Evolutionary conservation across 2,113 vertebrate species (phyloP), one percentile per base, ranked within the genome.

Genomic region (Pseudonaja textilis): DNA sequence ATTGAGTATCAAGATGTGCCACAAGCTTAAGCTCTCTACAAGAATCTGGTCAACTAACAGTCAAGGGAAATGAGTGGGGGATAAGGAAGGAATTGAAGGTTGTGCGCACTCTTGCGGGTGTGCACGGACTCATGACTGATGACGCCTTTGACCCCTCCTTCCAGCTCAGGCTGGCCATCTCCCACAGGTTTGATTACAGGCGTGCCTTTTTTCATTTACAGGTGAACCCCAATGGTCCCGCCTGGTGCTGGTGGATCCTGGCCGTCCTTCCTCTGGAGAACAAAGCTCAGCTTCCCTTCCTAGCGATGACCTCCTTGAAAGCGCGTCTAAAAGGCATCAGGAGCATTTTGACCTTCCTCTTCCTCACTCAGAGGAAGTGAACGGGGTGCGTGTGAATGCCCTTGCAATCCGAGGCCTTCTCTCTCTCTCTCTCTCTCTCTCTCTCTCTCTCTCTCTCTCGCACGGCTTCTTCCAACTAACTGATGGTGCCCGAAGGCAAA

Each of bases 211-310:
- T 69, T 61, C 26, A 81, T 92, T 92, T 97, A 69, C 95, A 98
- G 98, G 93, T 96, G 25, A 98, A 96, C 87, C 98, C 98, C 0
- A 97, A 98, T 0, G 98, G 98, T 10, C 98, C 98, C 23, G 97
- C 98, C 47, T 98, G 98, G 98, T 98, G 98, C 95, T 98, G 98
- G 98, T 98, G 98, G 98, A 96, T 96, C 12, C 94, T 98, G 6
- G 98, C 98, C 4, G 98, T 98, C 88, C 97, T 98, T 55, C 98
- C 98, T 1, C 93, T 98, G 18, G 98, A 98, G 96, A 98, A 96
- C 94, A 96, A 97, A 95, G 98, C 98, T 89, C 98, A 98, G 95
- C 98, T 98, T 14, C 98, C 98, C 0, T 98, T 98, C 93, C 97
- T 98, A 1, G 98, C 98, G 85, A 98, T 98, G 97, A 98, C 96